Conservation (phyloP, 2,888 invertebrate genomes). For the Noctuana brunneofusca region DNA sequence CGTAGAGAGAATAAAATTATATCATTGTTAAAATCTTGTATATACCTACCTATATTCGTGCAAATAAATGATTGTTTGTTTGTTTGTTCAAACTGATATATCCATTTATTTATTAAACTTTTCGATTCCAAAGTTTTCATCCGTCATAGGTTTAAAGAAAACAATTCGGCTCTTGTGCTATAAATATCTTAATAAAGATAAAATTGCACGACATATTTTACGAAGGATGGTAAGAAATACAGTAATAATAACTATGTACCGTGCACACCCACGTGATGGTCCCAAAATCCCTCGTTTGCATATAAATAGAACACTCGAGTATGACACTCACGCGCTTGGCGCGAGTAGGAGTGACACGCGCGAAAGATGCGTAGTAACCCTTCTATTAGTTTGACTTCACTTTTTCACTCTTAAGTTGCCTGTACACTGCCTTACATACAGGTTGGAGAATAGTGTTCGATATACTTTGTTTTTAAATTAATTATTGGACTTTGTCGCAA, state of each 20-base stretch:
- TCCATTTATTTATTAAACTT: no score
- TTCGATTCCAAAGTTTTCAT: no score
- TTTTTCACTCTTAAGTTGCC: not conserved
- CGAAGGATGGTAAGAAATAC: not conserved
- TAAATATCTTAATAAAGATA: not conserved
- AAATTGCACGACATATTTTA: not conserved
- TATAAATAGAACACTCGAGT: slow-evolving; percentile 21
- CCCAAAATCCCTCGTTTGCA: slow-evolving; percentile 23
- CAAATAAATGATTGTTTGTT: no score
- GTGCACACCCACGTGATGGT: not conserved
- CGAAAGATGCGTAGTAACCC: slow-evolving; percentile 9
- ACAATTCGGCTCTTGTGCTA: no score
- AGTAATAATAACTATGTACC: not conserved
- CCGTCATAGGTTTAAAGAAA: no score
- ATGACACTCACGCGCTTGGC: slow-evolving; percentile 8
- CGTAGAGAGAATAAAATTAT: no score
- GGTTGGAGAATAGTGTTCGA: no score
- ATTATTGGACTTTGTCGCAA: no score
- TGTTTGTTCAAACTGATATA: no score
- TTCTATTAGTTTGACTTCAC: slow-evolving; percentile 3
- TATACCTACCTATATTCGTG: no score
- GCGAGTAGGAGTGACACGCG: not conserved
- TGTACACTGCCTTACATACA: not conserved
- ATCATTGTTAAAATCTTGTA: no score
- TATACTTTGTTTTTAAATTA: no score